Evolutionary conservation across 23 tunicate genomes (phyloP).

Genomic region (Styela clava): DNA sequence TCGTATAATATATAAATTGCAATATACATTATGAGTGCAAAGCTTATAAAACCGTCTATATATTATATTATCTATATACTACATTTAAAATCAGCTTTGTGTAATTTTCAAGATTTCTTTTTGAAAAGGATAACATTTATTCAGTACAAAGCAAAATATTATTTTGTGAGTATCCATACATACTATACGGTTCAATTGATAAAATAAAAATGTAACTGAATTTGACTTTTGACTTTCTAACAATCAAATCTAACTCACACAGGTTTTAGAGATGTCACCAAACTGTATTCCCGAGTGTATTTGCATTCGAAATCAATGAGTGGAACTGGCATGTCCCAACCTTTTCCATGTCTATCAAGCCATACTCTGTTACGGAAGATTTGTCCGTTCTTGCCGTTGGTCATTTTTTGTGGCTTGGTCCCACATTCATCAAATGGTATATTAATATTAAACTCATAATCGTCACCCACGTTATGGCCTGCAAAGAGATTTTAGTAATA

Average conservation of each 20-base stretch:
- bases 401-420: background rate
- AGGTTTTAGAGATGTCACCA: conserved; percentile 19
- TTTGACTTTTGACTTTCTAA: too few species aligned
- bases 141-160: too few species aligned
- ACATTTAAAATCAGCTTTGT: too few species aligned
- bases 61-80: too few species aligned
- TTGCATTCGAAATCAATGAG: conserved; percentile 19
- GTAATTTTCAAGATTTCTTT: too few species aligned
- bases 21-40: too few species aligned
- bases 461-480: background rate
- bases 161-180: too few species aligned
- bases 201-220: too few species aligned
- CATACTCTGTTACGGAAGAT: background rate
- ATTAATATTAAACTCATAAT: background rate
- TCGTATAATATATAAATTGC: too few species aligned
- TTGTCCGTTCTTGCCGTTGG: background rate
- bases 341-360: background rate
- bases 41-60: too few species aligned
- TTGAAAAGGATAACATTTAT: too few species aligned
- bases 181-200: too few species aligned
- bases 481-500: background rate
- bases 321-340: conserved; percentile 34
- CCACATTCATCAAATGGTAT: conserved; percentile 4
- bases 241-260: conserved; percentile 24
- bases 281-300: conserved; percentile 20